A percentile compares a stretch with the other conserved stretches of the same genome.
Conservation (phyloP, 1,140 invertebrate genomes). For the Nebria ingens region DNA sequence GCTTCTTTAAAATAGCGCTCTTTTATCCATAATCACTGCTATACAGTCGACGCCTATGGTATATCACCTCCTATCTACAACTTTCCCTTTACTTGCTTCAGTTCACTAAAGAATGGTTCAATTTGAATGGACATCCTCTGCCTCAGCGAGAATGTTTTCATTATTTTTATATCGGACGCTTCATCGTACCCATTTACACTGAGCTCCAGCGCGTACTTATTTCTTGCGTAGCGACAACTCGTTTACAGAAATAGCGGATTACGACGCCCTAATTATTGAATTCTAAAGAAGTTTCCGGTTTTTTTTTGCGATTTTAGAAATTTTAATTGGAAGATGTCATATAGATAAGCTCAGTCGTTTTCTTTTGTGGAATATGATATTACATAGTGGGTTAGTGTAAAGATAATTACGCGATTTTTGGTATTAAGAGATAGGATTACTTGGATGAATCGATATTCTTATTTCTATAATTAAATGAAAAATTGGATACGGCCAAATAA, state of each 20-base stretch:
- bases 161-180: background rate
- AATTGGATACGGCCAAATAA: too few species aligned
- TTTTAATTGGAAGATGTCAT: conserved; percentile 8
- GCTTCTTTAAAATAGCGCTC: too few species aligned
- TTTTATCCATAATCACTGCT: too few species aligned
- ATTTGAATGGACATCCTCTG: conserved; percentile 3
- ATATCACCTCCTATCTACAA: background rate
- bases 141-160: background rate
- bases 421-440: too few species aligned
- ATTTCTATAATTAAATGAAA: too few species aligned
- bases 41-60: too few species aligned
- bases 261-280: background rate
- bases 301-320: background rate
- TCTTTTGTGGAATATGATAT: too few species aligned
- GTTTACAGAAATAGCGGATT: background rate
- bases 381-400: too few species aligned
- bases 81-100: background rate
- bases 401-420: too few species aligned
- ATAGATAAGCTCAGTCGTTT: background rate
- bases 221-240: background rate
- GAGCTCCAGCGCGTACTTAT: too few species aligned
- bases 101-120: background rate
- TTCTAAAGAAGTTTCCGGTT: background rate
- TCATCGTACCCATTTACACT: too few species aligned
- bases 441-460: too few species aligned